These are phyloP conservation scores for Nomada ruficornis DNA, from an alignment of 2,888 invertebrate species.

Conservation along the genomic window DNA sequence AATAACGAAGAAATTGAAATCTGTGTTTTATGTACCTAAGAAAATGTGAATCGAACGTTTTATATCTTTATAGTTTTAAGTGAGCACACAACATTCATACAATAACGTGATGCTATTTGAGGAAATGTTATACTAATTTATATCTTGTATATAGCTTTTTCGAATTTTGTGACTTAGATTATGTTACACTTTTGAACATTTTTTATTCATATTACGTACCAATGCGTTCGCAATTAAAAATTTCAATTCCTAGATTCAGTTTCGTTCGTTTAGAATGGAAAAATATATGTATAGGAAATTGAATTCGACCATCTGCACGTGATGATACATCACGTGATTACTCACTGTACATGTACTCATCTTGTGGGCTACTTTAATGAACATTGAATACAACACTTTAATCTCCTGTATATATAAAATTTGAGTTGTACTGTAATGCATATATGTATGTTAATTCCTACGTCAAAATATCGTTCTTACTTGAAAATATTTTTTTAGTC, in stretches of 20 bases:
- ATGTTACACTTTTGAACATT: not conserved
- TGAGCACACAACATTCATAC: too few relatives aligned
- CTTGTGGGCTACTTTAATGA: conserved; percentile 32
- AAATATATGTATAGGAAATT: conserved; percentile 48
- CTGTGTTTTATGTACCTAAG: not conserved
- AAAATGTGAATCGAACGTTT: not conserved
- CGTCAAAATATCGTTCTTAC: not conserved
- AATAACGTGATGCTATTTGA: not conserved
- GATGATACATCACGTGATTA: conserved; percentile 56
- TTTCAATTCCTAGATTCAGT: not conserved
- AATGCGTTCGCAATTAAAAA: not conserved
- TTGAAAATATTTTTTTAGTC: too few relatives aligned
- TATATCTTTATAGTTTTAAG: too few relatives aligned
- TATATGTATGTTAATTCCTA: not conserved
- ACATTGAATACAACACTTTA: conserved; percentile 4
- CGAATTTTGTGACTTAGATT: not conserved
- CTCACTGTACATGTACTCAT: conserved; percentile 20
- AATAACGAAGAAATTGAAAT: not conserved
- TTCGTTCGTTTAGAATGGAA: conserved; percentile 9
- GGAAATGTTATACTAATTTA: not conserved
- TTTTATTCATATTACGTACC: not conserved
- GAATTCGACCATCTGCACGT: conserved; percentile 58
- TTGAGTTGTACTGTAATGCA: not conserved
- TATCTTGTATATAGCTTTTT: not conserved
- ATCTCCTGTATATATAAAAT: not conserved